A percentile compares a stretch with the other conserved stretches of the same genome.
phyloP scores from a whole-genome alignment of 2,888 invertebrate species.

The Neocrepidodera transversa region DNA sequence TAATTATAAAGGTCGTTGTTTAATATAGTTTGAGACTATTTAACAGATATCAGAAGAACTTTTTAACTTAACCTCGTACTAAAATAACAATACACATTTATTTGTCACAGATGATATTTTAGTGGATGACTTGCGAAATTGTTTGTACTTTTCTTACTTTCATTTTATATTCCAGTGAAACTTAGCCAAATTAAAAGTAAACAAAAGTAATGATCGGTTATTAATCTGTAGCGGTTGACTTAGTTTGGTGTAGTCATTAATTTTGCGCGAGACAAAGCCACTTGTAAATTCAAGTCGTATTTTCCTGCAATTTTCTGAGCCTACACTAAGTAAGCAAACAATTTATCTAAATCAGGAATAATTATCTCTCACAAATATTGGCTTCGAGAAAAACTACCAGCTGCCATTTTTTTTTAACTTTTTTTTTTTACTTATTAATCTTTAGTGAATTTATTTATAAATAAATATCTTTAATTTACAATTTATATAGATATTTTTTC shows the following conservation, averaged over 20 bases:
- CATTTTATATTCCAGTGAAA: neutral
- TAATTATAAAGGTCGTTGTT: no score
- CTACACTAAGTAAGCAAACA: slow-evolving; percentile 8
- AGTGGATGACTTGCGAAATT: no score
- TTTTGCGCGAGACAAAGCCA: slow-evolving; percentile 20
- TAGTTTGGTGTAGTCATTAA: slow-evolving; percentile 38
- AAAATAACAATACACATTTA: no score
- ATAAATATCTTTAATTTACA: no score
- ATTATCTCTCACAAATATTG: slow-evolving; percentile 23
- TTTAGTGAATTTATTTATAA: neutral
- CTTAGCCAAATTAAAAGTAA: slow-evolving; percentile 26
- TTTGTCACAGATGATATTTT: no score
- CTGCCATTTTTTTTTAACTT: neutral
- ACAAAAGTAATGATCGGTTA: slow-evolving; percentile 36
- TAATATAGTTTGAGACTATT: no score
- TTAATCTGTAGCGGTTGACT: slow-evolving; percentile 37
- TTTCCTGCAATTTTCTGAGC: slow-evolving; percentile 2
- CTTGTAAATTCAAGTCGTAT: slow-evolving; percentile 20
- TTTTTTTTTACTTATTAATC: neutral
- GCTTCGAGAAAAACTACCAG: slow-evolving; percentile 7
- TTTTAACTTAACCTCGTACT: no score
- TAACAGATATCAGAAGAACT: no score
- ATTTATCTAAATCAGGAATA: slow-evolving; percentile 26
- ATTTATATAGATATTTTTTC: no score
- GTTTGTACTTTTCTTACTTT: neutral